Base-by-base conservation (phyloP, 2,797 vertebrate genomes). In the Takifugu ocellatus region DNA sequence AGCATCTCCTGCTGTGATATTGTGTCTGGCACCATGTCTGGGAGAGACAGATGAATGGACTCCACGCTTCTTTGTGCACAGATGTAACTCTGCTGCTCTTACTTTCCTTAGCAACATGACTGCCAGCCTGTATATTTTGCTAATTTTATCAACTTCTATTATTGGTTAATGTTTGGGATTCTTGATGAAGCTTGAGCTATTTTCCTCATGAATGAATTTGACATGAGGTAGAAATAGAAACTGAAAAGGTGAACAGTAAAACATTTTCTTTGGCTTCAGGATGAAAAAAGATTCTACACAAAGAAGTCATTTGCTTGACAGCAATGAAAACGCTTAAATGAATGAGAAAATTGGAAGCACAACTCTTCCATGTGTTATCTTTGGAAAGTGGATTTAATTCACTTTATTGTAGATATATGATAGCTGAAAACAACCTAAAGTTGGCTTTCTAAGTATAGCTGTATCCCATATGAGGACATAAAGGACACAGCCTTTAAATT, bases 1-100 rank as follows among this genome's bases (percentile, higher is more conserved):
- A 78, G 39, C 66, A 84, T 78, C 85, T 84, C 84, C 85, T 81
- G 84, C 52, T 7, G 83, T 44, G 83, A 75, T 83, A 83, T 88
- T 88, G 75, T 66, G 77, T 65, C 77, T 80, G 54, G 54, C 33
- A 48, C 3, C 49, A 51, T 14, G 51, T 84, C 75, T 87, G 65
- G 75, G 67, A 80, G 73, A 76, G 66, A 78, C 51, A 56, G 65
- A 46, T 75, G 61, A 84, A 82, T 65, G 70, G 55, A 16, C 66
- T 44, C 39, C 15, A 14, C 14, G 29, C 64, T 76, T 69, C 59
- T 56, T 26, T 46, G 48, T 56, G 52, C 43, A 66, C 45, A 45
- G 15, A 54, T 21, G 44, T n/a, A 21, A 7, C 16, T 11, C 16
- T 43, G 6, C 49, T 59, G 59, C 56, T 48, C 15, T 50, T 60